Evolutionary conservation across 1,140 invertebrate genomes (phyloP).

Genomic region (Parasteatoda tepidariorum): DNA sequence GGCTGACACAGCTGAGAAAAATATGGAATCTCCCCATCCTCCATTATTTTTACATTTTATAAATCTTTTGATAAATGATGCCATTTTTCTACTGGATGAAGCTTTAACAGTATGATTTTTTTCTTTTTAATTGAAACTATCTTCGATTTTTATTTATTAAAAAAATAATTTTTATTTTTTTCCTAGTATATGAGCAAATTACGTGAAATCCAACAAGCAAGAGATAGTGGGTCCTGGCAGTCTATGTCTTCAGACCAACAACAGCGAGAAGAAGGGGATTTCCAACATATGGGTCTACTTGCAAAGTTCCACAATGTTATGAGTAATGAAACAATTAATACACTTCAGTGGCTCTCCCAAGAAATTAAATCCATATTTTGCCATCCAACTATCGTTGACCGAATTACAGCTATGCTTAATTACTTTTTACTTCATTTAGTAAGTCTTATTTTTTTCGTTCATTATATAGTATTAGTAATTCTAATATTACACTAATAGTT

Average conservation of each 20-base stretch:
- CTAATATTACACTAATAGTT: no score
- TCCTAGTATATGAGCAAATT: slow-evolving; percentile 70
- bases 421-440: slow-evolving; percentile 92
- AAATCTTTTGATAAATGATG: slow-evolving; percentile 95
- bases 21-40: slow-evolving; percentile 90
- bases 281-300: slow-evolving; percentile 84
- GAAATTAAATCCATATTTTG: slow-evolving; percentile 88
- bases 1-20: slow-evolving; percentile 82
- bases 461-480: neutral
- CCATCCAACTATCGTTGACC: slow-evolving; percentile 90
- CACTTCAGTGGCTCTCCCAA: slow-evolving; percentile 83
- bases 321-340: slow-evolving; percentile 87
- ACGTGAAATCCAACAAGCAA: slow-evolving; percentile 69
- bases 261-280: slow-evolving; percentile 79
- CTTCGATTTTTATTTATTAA: neutral
- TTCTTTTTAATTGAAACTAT: neutral
- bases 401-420: slow-evolving; percentile 94
- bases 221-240: slow-evolving; percentile 83
- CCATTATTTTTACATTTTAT: slow-evolving; percentile 94
- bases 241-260: slow-evolving; percentile 78
- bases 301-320: slow-evolving; percentile 94
- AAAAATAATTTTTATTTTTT: neutral
- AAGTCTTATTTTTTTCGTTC: slow-evolving; percentile 68
- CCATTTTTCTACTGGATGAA: slow-evolving; percentile 93
- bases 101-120: slow-evolving; percentile 78